Conservation (phyloP, 1,140 invertebrate genomes). For the Pectinophora gossypiella region DNA sequence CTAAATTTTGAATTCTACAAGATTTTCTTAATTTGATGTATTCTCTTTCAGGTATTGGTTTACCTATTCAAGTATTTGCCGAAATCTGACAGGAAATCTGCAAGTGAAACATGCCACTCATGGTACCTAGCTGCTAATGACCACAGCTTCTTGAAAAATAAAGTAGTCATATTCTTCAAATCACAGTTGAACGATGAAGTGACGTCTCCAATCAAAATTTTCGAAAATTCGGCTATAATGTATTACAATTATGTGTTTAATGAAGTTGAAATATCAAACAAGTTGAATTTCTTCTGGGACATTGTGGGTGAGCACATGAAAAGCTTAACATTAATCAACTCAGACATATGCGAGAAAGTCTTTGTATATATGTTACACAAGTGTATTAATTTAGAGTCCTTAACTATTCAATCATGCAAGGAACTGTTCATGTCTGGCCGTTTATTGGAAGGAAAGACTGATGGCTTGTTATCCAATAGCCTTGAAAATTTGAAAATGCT, state of each 20-base stretch:
- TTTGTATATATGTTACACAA: conserved; percentile 77
- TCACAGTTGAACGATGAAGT: conserved; percentile 68
- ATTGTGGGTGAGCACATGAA: conserved; percentile 61
- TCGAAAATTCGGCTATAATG: conserved; percentile 65
- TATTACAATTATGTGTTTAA: conserved; percentile 77
- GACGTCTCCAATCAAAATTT: conserved; percentile 61
- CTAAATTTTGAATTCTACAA: background rate
- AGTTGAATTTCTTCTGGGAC: conserved; percentile 69
- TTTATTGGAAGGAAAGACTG: conserved; percentile 77
- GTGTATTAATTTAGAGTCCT: conserved; percentile 74
- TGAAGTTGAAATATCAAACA: conserved; percentile 77
- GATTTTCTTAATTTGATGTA: no score
- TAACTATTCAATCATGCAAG: conserved; percentile 80
- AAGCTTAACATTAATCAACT: conserved; percentile 72
- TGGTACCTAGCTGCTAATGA: conserved; percentile 79
- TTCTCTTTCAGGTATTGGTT: conserved; percentile 75
- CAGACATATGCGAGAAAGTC: conserved; percentile 79
- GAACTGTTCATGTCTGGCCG: conserved; percentile 84
- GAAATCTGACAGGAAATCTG: conserved; percentile 76
- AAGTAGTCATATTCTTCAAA: conserved; percentile 74
- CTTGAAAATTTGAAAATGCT: conserved; percentile 77
- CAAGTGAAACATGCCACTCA: conserved; percentile 75
- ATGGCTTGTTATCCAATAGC: conserved; percentile 66
- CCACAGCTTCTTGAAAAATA: conserved; percentile 73
- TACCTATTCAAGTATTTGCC: conserved; percentile 79